Evolutionary conservation across 2,888 invertebrate genomes (phyloP).

Genomic region (Copidosoma aretas): DNA sequence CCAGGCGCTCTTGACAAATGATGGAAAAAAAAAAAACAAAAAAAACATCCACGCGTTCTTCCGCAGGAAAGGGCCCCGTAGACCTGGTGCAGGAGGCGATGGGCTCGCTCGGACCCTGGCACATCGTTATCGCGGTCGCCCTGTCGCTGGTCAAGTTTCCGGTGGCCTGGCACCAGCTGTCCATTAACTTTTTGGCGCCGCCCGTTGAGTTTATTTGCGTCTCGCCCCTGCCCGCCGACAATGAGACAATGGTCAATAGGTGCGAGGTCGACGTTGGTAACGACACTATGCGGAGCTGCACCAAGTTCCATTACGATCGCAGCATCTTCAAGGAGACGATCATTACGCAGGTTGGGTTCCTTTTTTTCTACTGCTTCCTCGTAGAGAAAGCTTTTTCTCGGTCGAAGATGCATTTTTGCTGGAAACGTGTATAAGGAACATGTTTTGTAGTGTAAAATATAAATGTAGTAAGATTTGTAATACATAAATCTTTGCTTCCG

Average conservation of each 20-base stretch:
- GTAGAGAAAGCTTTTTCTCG: neutral
- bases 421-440: too few species aligned
- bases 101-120: conserved; percentile 67
- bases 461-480: too few species aligned
- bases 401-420: too few species aligned
- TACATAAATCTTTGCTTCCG: too few species aligned
- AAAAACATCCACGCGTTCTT: too few species aligned
- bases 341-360: conserved; percentile 65
- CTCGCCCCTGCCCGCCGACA: conserved; percentile 45
- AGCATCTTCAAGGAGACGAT: conserved; percentile 70
- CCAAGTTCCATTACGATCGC: conserved; percentile 65
- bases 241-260: conserved; percentile 39
- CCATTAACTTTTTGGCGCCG: conserved; percentile 68
- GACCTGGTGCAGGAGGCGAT: conserved; percentile 64
- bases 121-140: conserved; percentile 65
- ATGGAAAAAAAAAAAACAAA: conserved; percentile 2
- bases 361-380: neutral
- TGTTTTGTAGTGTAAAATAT: too few species aligned
- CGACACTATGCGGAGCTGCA: conserved; percentile 51
- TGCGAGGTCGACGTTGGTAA: conserved; percentile 51
- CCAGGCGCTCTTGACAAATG: too few species aligned
- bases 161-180: conserved; percentile 67
- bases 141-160: conserved; percentile 66
- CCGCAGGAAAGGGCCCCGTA: conserved; percentile 39
- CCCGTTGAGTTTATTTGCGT: conserved; percentile 64